Percentiles rank a stretch among this genome's conserved stretches.
Evolutionary conservation across 53 echinoderm and acorn worm species (phyloP).

Genomic region (Luidia sarsii): DNA sequence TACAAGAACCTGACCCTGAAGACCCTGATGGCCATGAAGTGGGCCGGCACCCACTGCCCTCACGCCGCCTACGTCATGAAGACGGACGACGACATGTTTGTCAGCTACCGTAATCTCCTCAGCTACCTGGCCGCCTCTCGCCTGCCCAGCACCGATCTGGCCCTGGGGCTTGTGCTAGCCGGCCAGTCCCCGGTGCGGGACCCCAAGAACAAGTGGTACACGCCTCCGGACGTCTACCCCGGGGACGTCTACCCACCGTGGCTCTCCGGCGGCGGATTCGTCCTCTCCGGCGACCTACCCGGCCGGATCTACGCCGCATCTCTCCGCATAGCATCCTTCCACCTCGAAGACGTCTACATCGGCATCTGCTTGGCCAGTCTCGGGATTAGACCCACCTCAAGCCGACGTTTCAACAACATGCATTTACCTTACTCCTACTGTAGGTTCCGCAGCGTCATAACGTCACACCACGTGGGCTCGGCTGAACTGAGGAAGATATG

Average conservation of each 20-base stretch:
- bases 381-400: conserved; percentile 8
- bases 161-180: conserved; percentile 40
- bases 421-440: conserved; percentile 28
- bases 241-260: conserved; percentile 54
- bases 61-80: conserved; percentile 64
- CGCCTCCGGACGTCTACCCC: conserved; percentile 52
- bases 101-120: conserved; percentile 53
- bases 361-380: conserved; percentile 65
- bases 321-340: conserved; percentile 38
- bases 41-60: conserved; percentile 59
- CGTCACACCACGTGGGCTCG: neutral
- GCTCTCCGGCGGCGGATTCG: conserved; percentile 65
- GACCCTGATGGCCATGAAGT: conserved; percentile 72
- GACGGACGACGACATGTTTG: conserved; percentile 70
- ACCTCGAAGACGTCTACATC: conserved; percentile 65
- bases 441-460: neutral
- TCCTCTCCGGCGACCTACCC: conserved; percentile 66
- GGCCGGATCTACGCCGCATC: conserved; percentile 55
- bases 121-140: conserved; percentile 23
- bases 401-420: conserved; percentile 45
- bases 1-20: conserved; percentile 65
- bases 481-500: conserved; percentile 1
- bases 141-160: conserved; percentile 35
- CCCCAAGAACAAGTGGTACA: conserved; percentile 65
- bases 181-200: conserved; percentile 58